Conservation (phyloP, 2,113 vertebrate genomes). For the Prochilodus magdalenae region DNA sequence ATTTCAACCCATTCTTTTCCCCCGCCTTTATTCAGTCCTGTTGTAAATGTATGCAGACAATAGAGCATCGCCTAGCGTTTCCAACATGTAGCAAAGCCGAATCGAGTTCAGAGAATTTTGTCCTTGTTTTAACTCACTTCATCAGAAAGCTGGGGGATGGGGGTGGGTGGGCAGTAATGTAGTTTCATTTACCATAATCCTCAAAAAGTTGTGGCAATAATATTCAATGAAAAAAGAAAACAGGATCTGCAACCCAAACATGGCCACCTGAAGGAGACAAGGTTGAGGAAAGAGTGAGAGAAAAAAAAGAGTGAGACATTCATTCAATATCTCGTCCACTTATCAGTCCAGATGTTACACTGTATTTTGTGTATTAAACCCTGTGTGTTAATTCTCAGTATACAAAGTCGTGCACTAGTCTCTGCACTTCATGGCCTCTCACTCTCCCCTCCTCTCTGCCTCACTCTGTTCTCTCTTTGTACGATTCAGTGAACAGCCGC, state of each 20-base stretch:
- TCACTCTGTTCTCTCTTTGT: constrained; percentile 3
- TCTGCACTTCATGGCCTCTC: background rate
- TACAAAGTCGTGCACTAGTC: background rate
- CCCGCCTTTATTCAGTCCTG: constrained; percentile 19
- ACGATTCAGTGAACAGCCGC: background rate
- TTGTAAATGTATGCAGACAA: constrained; percentile 17
- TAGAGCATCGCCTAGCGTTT: constrained; percentile 20
- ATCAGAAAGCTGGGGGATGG: too few relatives aligned
- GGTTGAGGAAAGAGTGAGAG: background rate
- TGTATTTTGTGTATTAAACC: background rate
- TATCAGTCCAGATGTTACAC: background rate
- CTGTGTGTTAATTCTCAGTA: too few relatives aligned
- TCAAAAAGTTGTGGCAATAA: background rate
- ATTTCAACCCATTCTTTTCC: constrained; percentile 44
- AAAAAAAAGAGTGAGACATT: background rate
- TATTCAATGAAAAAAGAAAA: background rate
- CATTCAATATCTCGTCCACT: background rate
- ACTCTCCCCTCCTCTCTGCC: background rate
- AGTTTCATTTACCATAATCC: background rate
- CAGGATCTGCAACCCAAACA: background rate
- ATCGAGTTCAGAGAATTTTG: background rate
- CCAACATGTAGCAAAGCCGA: background rate
- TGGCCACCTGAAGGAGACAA: background rate
- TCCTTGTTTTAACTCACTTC: background rate
- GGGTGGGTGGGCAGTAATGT: background rate